Conservation (phyloP, 2,888 invertebrate species). For the Lasioglossum figueresi region DNA sequence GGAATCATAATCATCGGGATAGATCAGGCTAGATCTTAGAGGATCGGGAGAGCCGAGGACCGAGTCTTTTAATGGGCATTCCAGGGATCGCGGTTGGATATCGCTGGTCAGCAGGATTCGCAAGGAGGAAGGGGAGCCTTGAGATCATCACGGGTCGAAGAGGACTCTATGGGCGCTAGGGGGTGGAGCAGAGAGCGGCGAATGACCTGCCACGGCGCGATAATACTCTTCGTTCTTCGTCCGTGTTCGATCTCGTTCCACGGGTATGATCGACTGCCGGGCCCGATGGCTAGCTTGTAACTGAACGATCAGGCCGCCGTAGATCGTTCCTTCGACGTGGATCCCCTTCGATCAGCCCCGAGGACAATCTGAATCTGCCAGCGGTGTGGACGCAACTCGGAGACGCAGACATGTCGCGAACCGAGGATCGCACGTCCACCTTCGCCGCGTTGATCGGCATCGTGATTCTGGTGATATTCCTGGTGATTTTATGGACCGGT, state of each 20-base stretch:
- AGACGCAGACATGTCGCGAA: slow-evolving; percentile 70
- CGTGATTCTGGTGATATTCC: slow-evolving; percentile 70
- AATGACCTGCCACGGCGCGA: slow-evolving; percentile 51
- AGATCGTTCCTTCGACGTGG: slow-evolving; percentile 10
- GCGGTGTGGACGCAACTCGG: background rate
- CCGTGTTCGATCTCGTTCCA: slow-evolving; percentile 21
- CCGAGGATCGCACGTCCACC: slow-evolving; percentile 68
- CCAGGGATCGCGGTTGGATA: slow-evolving; percentile 60
- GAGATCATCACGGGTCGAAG: slow-evolving; percentile 43
- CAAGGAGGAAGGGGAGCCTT: slow-evolving; percentile 54
- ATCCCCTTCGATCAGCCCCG: slow-evolving; percentile 24
- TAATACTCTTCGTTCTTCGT: slow-evolving; percentile 39
- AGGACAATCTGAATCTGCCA: slow-evolving; percentile 34
- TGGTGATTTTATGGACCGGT: slow-evolving; percentile 73
- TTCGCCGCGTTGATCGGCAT: slow-evolving; percentile 70
- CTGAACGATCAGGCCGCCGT: slow-evolving; percentile 8
- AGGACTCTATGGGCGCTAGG: slow-evolving; percentile 54
- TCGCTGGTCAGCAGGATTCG: slow-evolving; percentile 61
- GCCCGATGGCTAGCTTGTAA: slow-evolving; percentile 28
- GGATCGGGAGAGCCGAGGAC: slow-evolving; percentile 17
- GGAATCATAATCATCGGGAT: background rate
- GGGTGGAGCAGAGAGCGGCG: slow-evolving; percentile 48
- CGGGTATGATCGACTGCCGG: slow-evolving; percentile 59
- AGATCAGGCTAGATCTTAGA: background rate
- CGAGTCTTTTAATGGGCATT: slow-evolving; percentile 63